Conservation (phyloP, 1,140 invertebrate species). For the Antheraea mylitta region DNA sequence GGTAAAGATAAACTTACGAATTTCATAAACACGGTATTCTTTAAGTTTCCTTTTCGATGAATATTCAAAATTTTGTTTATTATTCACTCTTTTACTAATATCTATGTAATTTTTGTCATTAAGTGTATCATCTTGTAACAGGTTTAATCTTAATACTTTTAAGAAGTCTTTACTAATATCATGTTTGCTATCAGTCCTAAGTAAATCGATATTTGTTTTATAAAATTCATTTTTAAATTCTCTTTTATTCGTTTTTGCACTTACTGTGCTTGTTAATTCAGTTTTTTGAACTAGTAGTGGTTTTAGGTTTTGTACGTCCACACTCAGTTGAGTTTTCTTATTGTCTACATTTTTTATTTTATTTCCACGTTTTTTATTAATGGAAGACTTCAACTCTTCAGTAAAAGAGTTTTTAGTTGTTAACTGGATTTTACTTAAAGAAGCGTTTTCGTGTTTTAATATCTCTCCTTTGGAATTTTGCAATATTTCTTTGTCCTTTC, state of each 20-base stretch:
- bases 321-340: not conserved
- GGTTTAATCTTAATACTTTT: not conserved
- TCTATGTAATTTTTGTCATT: not conserved
- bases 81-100: not conserved
- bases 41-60: conserved; percentile 8
- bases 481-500: too few relatives aligned
- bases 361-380: not conserved
- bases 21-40: conserved; percentile 42
- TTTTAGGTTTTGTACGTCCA: not conserved
- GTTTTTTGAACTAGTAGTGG: not conserved
- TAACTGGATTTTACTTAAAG: too few relatives aligned
- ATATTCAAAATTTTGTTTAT: not conserved
- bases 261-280: not conserved
- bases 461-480: not conserved
- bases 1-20: conserved; percentile 37
- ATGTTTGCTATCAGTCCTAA: not conserved
- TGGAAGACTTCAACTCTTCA: not conserved
- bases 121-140: not conserved
- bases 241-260: too few relatives aligned
- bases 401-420: too few relatives aligned
- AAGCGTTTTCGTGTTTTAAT: not conserved
- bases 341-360: not conserved
- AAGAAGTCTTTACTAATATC: not conserved
- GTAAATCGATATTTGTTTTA: not conserved
- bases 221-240: not conserved